Percentiles rank a stretch among this genome's conserved stretches.
Conservation (phyloP, 2,113 vertebrate species). For the Thamnaconus septentrionalis region DNA sequence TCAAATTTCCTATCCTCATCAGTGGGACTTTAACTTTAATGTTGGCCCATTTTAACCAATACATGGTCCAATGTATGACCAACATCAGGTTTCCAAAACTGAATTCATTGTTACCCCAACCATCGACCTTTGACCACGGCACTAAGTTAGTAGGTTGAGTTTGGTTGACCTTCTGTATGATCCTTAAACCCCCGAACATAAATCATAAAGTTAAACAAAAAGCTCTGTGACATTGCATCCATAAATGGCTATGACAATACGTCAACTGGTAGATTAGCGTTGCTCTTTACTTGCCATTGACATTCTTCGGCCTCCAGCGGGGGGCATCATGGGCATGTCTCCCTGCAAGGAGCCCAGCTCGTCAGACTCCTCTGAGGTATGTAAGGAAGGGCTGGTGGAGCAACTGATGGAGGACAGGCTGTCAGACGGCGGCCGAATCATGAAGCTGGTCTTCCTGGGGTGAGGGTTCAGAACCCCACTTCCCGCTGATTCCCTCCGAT, state of each 20-base stretch:
- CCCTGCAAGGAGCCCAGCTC: conserved; percentile 75
- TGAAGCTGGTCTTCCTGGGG: conserved; percentile 81
- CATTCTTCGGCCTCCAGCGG: conserved; percentile 78
- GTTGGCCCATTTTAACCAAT: too few species aligned
- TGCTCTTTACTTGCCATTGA: conserved; percentile 85
- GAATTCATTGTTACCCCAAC: too few species aligned
- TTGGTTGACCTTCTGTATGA: too few species aligned
- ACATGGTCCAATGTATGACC: too few species aligned
- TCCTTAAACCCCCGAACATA: too few species aligned
- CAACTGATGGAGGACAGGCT: conserved; percentile 75
- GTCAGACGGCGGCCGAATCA: conserved; percentile 79
- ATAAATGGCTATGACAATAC: background rate
- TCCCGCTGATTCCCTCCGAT: conserved; percentile 70
- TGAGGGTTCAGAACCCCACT: conserved; percentile 68
- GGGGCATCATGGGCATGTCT: conserved; percentile 77
- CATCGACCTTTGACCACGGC: too few species aligned
- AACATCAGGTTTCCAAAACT: too few species aligned
- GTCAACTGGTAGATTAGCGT: background rate
- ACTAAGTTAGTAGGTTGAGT: too few species aligned
- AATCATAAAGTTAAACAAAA: background rate
- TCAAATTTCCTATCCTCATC: too few species aligned
- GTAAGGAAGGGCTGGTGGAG: conserved; percentile 75
- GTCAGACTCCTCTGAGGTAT: conserved; percentile 79
- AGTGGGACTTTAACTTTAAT: too few species aligned
- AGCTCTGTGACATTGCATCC: background rate